A percentile compares a stretch with the other conserved stretches of the same genome.
Conservation (phyloP, 2,113 vertebrate genomes). For the Macaca fascicularis region DNA sequence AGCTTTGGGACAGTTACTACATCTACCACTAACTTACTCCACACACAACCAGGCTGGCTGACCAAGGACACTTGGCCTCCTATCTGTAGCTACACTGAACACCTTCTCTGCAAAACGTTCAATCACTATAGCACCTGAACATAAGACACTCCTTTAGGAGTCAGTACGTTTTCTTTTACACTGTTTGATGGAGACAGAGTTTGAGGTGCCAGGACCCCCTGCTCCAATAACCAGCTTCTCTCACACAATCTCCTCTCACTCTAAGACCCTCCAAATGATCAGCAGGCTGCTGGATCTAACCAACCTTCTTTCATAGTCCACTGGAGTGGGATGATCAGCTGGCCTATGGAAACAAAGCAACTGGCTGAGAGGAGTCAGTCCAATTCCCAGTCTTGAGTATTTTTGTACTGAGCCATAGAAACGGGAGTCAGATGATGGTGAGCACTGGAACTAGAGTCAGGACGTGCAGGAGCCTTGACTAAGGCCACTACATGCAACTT, state of each 20-base stretch:
- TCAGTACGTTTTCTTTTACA: neutral
- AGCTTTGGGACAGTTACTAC: neutral
- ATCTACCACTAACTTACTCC: neutral
- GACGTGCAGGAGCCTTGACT: fast-evolving
- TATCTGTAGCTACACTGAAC: neutral
- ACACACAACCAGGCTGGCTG: neutral
- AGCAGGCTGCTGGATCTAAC: neutral
- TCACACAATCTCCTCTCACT: neutral
- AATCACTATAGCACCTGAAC: neutral
- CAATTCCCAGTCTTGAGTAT: neutral
- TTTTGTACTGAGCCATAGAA: neutral
- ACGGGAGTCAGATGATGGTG: neutral
- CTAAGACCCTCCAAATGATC: neutral
- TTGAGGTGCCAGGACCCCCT: neutral
- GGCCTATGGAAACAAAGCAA: neutral
- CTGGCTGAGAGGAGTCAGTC: neutral
- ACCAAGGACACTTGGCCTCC: neutral
- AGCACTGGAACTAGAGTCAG: neutral
- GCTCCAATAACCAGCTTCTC: neutral
- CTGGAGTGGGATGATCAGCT: neutral
- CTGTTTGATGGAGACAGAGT: neutral
- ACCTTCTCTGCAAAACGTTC: neutral
- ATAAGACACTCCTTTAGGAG: neutral
- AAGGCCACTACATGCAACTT: neutral
- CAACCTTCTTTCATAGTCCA: neutral